Evolutionary conservation across 2,113 vertebrate genomes (phyloP).

Genomic region (Neomonachus schauinslandi): DNA sequence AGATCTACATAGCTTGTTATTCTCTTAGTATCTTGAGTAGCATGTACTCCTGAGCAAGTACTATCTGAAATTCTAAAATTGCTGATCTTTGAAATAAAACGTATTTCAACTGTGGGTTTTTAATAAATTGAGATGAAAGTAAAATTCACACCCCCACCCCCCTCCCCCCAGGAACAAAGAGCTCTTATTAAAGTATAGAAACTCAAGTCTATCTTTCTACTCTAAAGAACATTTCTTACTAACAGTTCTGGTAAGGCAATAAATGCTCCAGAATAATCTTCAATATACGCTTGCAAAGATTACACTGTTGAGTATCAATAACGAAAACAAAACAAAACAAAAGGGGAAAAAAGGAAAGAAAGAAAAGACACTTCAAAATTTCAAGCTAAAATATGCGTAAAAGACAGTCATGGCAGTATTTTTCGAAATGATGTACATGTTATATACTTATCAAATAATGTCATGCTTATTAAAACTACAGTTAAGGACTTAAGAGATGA

Average conservation of each 20-base stretch:
- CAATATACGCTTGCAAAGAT: conserved; percentile 87
- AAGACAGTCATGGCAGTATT: conserved; percentile 87
- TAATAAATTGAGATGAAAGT: conserved; percentile 86
- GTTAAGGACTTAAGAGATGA: conserved; percentile 87
- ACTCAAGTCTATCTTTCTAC: conserved; percentile 86
- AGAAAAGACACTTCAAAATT: conserved; percentile 82
- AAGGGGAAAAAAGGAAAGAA: not conserved
- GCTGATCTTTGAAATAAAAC: conserved; percentile 81
- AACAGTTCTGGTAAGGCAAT: conserved; percentile 88
- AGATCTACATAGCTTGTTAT: conserved; percentile 66
- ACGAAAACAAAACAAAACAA: conserved; percentile 63
- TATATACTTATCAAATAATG: conserved; percentile 89
- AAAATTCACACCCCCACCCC: conserved; percentile 74
- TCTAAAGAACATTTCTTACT: conserved; percentile 86
- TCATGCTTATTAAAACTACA: conserved; percentile 91
- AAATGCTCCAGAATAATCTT: conserved; percentile 88
- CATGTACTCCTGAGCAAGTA: conserved; percentile 80
- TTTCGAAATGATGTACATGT: conserved; percentile 88
- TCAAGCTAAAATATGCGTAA: conserved; percentile 87
- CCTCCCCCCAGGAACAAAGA: conserved; percentile 78
- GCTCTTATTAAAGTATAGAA: conserved; percentile 84
- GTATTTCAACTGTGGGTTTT: conserved; percentile 79
- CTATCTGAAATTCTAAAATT: conserved; percentile 77
- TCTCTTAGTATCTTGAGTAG: conserved; percentile 77
- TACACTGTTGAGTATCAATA: conserved; percentile 83